Evolutionary conservation across 2,888 invertebrate genomes (phyloP).

Genomic region (Octodonta nipae): DNA sequence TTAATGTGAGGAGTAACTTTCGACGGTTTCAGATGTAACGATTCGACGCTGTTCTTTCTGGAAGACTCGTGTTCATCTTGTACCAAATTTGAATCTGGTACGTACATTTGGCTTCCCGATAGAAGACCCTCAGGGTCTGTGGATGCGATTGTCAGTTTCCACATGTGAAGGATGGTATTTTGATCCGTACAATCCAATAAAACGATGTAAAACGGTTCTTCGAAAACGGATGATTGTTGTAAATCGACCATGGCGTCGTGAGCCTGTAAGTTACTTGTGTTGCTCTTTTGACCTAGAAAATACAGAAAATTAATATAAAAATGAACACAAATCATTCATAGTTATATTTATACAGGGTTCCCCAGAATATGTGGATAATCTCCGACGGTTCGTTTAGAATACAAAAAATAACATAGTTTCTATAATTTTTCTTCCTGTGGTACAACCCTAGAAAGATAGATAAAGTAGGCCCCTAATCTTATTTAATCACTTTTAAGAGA

Average conservation of each 20-base stretch:
- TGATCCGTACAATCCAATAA: conserved; percentile 75
- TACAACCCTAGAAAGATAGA: no score
- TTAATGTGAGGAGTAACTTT: conserved; percentile 56
- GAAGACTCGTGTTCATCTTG: conserved; percentile 64
- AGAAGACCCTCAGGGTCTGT: conserved; percentile 31
- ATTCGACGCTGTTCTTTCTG: conserved; percentile 33
- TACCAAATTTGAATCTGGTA: conserved; percentile 71
- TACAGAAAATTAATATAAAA: no score
- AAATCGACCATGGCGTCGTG: conserved; percentile 82
- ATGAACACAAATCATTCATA: no score
- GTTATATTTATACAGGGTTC: no score
- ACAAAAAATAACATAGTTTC: no score
- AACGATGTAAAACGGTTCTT: conserved; percentile 91
- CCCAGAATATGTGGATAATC: no score
- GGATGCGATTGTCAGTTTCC: conserved; percentile 84
- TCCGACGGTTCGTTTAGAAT: no score
- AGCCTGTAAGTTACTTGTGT: conserved; percentile 36
- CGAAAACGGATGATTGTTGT: conserved; percentile 72
- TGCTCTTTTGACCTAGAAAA: conserved; percentile 21
- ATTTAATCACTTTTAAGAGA: no score
- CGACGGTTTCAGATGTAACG: conserved; percentile 36
- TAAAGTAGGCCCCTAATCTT: no score
- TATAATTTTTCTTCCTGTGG: no score
- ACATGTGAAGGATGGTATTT: conserved; percentile 86
- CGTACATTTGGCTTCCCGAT: conserved; percentile 74